Evolutionary conservation across 2,113 vertebrate species (phyloP).

Genomic region (Pyxicephalus adspersus): DNA sequence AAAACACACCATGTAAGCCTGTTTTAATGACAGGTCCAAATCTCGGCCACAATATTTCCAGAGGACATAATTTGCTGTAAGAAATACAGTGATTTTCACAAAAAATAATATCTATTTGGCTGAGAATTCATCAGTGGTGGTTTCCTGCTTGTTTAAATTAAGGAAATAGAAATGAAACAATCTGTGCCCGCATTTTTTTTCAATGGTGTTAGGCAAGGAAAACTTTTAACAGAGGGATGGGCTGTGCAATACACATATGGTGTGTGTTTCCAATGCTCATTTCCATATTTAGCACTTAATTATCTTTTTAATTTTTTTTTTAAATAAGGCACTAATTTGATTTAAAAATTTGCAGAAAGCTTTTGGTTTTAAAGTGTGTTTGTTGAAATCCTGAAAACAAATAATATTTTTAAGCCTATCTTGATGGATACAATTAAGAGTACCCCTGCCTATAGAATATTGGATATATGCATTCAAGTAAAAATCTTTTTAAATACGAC

Average conservation of each 20-base stretch:
- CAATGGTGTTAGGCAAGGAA: neutral
- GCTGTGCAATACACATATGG: neutral
- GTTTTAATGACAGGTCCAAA: conserved; percentile 47
- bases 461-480: too few relatives aligned
- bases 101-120: neutral
- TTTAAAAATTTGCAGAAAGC: neutral
- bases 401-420: too few relatives aligned
- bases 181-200: neutral
- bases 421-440: too few relatives aligned
- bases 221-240: neutral
- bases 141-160: conserved; percentile 26
- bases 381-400: too few relatives aligned
- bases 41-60: conserved; percentile 46
- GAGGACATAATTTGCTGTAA: conserved; percentile 34
- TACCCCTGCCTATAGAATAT: too few relatives aligned
- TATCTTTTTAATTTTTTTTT: neutral
- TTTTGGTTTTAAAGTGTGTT: too few relatives aligned
- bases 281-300: conserved; percentile 11
- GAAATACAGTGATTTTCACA: conserved; percentile 15
- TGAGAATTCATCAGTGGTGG: neutral
- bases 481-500: too few relatives aligned
- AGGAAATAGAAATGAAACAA: neutral
- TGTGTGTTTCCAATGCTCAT: neutral
- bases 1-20: conserved; percentile 40
- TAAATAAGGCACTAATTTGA: neutral